A percentile compares a stretch with the other conserved stretches of the same genome.
These are phyloP conservation scores for Dendrocincla fuliginosa DNA, from an alignment of 2,797 vertebrate genomes.

Conservation along the genomic window DNA sequence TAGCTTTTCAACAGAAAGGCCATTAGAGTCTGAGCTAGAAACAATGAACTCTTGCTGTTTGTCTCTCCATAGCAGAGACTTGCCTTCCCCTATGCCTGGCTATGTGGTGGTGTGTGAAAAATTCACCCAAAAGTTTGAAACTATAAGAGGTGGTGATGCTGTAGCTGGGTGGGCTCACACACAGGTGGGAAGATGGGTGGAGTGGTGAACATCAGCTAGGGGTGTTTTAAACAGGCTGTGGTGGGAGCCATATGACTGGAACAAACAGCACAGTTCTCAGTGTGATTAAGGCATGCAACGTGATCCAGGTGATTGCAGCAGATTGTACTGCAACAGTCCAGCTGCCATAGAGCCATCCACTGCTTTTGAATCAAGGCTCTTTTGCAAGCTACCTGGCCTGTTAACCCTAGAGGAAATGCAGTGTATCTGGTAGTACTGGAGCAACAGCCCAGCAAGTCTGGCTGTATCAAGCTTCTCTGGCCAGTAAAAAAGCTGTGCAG, in stretches of 20 bases:
- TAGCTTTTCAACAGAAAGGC: too few species aligned
- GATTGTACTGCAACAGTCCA: fast-evolving
- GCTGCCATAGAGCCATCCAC: not conserved
- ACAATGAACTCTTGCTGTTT: too few species aligned
- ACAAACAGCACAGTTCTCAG: not conserved
- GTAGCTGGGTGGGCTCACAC: not conserved
- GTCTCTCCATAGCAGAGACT: too few species aligned
- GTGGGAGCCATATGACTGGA: not conserved
- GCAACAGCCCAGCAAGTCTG: not conserved
- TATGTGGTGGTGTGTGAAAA: too few species aligned
- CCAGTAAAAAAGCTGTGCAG: not conserved
- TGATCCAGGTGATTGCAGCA: not conserved
- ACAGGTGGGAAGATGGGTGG: not conserved
- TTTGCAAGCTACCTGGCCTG: not conserved
- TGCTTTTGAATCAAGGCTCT: not conserved
- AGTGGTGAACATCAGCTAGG: not conserved
- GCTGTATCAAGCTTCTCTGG: not conserved
- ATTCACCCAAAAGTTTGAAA: too few species aligned
- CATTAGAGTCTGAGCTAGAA: too few species aligned
- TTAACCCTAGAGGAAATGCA: not conserved
- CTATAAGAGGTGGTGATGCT: not conserved
- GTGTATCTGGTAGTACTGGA: not conserved
- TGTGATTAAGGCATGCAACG: not conserved
- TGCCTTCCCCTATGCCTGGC: too few species aligned
- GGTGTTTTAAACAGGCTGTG: not conserved